Conservation (phyloP, 2,113 vertebrate genomes). For the Paradoxurus hermaphroditus region DNA sequence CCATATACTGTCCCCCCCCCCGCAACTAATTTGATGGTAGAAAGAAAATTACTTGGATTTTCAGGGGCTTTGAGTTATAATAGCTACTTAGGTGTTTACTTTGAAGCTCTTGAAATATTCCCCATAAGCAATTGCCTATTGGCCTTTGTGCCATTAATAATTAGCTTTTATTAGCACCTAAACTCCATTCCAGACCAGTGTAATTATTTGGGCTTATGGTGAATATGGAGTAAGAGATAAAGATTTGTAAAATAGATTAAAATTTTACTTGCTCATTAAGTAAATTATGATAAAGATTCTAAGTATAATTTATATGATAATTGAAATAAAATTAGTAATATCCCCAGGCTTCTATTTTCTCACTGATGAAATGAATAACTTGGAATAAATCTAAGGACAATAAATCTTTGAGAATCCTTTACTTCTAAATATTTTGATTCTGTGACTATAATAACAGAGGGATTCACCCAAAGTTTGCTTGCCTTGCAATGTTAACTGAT, state of each 20-base stretch:
- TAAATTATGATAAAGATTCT: not conserved
- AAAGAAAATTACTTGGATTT: not conserved
- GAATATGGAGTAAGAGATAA: not conserved
- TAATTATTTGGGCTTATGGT: not conserved
- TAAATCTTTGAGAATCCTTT: not conserved
- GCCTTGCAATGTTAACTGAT: not conserved
- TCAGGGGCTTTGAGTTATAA: not conserved
- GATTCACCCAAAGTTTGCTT: not conserved
- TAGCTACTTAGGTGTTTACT: not conserved
- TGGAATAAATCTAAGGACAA: not conserved
- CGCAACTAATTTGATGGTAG: not conserved
- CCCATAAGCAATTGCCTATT: not conserved
- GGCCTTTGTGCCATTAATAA: not conserved
- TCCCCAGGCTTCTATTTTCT: not conserved
- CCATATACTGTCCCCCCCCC: not conserved
- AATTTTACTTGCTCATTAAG: not conserved
- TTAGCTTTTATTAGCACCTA: not conserved
- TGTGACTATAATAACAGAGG: not conserved
- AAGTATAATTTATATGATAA: not conserved
- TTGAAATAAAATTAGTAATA: not conserved
- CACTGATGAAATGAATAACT: not conserved
- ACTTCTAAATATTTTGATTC: not conserved
- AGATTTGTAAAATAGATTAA: constrained; percentile 12
- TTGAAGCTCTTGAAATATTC: not conserved
- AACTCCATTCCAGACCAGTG: not conserved